phyloP scores from a whole-genome alignment of 1,140 invertebrate species.

The Nebria ingens region DNA sequence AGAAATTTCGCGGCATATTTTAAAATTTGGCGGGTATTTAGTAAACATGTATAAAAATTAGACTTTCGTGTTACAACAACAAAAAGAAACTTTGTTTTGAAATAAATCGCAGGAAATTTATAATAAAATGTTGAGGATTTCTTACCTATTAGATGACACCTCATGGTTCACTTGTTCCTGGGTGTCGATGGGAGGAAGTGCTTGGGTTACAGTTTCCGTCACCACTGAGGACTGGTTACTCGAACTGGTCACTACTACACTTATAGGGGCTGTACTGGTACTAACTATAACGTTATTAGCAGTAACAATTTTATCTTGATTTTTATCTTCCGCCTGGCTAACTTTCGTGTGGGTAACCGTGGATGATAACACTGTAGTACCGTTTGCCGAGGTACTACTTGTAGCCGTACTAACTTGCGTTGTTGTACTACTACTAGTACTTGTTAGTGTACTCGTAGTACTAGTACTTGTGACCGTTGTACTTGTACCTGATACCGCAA shows the following conservation, averaged over 20 bases:
- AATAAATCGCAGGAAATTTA: too few species aligned
- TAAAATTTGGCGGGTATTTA: too few species aligned
- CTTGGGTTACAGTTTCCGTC: not conserved
- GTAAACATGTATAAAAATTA: too few species aligned
- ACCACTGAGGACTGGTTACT: not conserved
- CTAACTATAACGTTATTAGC: not conserved
- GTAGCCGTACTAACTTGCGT: not conserved
- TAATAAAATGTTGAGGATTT: too few species aligned
- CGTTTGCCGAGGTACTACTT: not conserved
- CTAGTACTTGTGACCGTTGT: conserved; percentile 29
- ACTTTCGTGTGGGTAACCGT: conserved; percentile 9
- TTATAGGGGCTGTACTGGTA: not conserved
- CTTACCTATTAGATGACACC: not conserved
- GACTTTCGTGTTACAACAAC: too few species aligned
- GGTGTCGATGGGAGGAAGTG: not conserved
- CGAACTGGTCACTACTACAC: not conserved
- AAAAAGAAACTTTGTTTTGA: too few species aligned
- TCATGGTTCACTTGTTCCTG: not conserved
- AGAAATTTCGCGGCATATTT: too few species aligned
- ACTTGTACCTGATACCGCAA: conserved; percentile 19
- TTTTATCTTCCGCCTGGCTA: not conserved
- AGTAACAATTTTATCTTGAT: not conserved
- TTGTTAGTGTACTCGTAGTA: conserved; percentile 27
- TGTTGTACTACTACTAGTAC: conserved; percentile 13
- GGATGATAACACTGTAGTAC: conserved; percentile 12